These are phyloP conservation scores for Chrysotoxum bicinctum DNA, from an alignment of 2,888 invertebrate genomes.

Conservation along the genomic window DNA sequence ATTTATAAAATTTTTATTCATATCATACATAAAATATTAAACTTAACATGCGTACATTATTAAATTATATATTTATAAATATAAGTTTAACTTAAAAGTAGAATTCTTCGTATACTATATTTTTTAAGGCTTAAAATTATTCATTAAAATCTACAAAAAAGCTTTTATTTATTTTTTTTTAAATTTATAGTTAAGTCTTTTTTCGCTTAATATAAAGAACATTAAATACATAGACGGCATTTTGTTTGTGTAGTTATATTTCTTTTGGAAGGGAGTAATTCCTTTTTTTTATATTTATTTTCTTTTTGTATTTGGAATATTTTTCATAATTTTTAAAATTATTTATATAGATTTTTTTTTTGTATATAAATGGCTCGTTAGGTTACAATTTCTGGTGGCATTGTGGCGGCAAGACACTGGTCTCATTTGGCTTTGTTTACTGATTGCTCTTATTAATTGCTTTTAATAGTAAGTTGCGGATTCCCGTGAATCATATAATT, in stretches of 20 bases:
- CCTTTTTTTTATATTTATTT: constrained; percentile 2
- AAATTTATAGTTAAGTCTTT: constrained; percentile 50
- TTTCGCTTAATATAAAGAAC: constrained; percentile 31
- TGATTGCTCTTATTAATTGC: constrained; percentile 12
- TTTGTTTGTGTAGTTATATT: constrained; percentile 22
- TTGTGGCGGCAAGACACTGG: constrained; percentile 72
- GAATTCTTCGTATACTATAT: constrained; percentile 22
- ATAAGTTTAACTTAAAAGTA: constrained; percentile 33
- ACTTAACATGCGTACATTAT: neutral
- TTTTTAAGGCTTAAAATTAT: constrained; percentile 18
- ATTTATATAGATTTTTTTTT: constrained; percentile 17
- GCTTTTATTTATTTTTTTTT: constrained; percentile 28
- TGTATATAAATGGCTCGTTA: constrained; percentile 69
- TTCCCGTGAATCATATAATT: constrained; percentile 77
- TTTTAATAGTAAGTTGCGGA: constrained; percentile 76
- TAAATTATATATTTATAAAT: constrained; percentile 39
- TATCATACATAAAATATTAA: constrained; percentile 20
- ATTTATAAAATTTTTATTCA: neutral
- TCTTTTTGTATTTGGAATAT: constrained; percentile 48
- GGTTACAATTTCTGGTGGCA: constrained; percentile 71
- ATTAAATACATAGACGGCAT: constrained; percentile 61
- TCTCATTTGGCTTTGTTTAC: constrained; percentile 67
- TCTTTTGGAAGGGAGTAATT: constrained; percentile 30
- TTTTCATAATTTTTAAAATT: constrained; percentile 31
- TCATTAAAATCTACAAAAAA: constrained; percentile 47